These are phyloP conservation scores for Trissolcus brochymenae DNA, from an alignment of 2,888 invertebrate species.

Conservation along the genomic window DNA sequence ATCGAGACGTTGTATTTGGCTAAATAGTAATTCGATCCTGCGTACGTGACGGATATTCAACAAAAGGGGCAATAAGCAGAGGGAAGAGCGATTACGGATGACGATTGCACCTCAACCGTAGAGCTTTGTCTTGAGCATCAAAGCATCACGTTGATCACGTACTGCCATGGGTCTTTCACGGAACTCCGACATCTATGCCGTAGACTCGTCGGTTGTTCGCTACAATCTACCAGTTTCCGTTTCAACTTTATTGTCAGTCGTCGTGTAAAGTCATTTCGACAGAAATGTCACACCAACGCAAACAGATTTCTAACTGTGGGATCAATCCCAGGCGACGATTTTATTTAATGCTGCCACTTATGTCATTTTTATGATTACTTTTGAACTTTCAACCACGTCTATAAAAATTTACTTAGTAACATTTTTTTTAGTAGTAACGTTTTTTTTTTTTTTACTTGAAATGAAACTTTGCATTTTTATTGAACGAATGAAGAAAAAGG, in stretches of 20 bases:
- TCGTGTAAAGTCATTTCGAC: constrained; percentile 28
- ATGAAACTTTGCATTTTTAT: too few species aligned
- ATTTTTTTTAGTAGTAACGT: too few species aligned
- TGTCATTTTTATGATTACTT: too few species aligned
- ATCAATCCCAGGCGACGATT: neutral
- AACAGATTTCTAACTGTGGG: constrained; percentile 14
- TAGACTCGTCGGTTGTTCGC: constrained; percentile 23
- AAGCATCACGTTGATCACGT: constrained; percentile 48
- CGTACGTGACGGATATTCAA: neutral
- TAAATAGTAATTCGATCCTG: constrained; percentile 22
- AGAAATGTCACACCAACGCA: constrained; percentile 11
- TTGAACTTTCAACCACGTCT: too few species aligned
- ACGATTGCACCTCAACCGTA: constrained; percentile 47
- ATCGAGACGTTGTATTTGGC: too few species aligned
- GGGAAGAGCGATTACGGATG: constrained; percentile 42
- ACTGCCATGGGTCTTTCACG: constrained; percentile 38
- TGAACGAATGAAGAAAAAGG: too few species aligned
- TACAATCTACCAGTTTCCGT: constrained; percentile 34
- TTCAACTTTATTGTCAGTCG: constrained; percentile 34
- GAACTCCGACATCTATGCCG: constrained; percentile 34
- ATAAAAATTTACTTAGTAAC: too few species aligned
- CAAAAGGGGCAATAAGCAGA: neutral
- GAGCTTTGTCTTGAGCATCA: constrained; percentile 36
- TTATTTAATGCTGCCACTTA: neutral
- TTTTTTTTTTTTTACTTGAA: too few species aligned